Evolutionary conservation across 2,888 invertebrate species (phyloP).

Genomic region (Lasioglossum calceatum): DNA sequence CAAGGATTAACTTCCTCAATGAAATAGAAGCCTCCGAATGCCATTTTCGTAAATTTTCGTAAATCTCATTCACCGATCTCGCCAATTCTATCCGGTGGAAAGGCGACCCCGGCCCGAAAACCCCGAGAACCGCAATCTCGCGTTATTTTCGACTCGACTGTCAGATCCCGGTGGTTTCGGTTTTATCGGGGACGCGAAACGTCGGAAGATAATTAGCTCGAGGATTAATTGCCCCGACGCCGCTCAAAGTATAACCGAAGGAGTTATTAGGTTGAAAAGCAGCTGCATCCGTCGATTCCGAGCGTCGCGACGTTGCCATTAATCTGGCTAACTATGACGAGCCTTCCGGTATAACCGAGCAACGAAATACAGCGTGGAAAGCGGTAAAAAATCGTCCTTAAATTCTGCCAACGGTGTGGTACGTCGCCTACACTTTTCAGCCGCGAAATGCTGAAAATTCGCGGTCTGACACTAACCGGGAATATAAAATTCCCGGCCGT

Average conservation of each 20-base stretch:
- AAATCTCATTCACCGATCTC: too few relatives aligned
- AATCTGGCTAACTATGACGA: neutral
- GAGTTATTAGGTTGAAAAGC: neutral
- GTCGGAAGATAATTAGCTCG: slow-evolving; percentile 2
- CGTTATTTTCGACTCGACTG: neutral
- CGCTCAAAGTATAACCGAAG: neutral
- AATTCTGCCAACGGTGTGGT: neutral
- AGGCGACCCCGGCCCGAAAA: neutral
- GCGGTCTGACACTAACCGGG: neutral
- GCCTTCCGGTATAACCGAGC: neutral
- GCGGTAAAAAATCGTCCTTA: neutral
- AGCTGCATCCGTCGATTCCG: neutral
- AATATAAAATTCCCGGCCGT: too few relatives aligned
- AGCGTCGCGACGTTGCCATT: neutral
- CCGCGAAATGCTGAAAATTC: neutral
- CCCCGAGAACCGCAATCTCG: neutral
- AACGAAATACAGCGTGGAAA: neutral
- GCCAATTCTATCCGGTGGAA: neutral
- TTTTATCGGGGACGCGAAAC: neutral
- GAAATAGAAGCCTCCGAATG: neutral
- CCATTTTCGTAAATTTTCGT: neutral
- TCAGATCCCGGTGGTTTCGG: neutral
- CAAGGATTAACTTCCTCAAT: neutral
- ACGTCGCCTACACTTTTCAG: too few relatives aligned
- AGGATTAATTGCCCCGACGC: neutral